Base-by-base conservation (phyloP, 2,888 invertebrate genomes). In the Drosophila cracens region DNA sequence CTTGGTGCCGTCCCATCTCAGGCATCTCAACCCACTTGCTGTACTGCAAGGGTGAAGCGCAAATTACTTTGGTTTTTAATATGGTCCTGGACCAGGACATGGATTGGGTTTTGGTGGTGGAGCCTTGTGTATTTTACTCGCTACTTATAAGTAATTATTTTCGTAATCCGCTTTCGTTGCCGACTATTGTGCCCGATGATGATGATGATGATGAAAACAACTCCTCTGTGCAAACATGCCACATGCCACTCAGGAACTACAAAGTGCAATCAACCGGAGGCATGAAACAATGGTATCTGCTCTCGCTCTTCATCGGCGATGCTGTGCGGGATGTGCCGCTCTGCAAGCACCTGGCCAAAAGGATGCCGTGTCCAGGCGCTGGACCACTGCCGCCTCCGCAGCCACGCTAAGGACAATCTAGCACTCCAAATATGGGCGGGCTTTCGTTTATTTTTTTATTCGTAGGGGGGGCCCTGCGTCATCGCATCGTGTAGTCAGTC, bases 231-330 rank as follows among this genome's bases (percentile, higher is more conserved):
- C 63, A 59, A 52, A 59, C 71, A 31, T 43, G 40, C 8, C 40
- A 33, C 49, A 49, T 67, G 69, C 43, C 67, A 79, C 75, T 66
- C 82, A 97, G 97, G 87, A 96, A 96, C 89, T 97, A 97, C 94
- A 96, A 96, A 93, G 94, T 95, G 62, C 96, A 96, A 57, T 95
- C 96, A 43, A 95, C 96, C 82, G 84, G 82, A 59, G 95, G 95
- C 83, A 95, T 95, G 91, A 96, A 97, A 93, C 96, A 97, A 94
- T 96, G 96, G 93, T 97, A 97, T 93, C 94, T 97, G 43, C 95
- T 97, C 77, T 97, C 97, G 91, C 96, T 97, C 74, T 97, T 97
- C 93, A 94, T 97, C 68, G 97, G 97, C 34, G 97, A 97, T 93
- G 97, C 97, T 90, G 95, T 97, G 71, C 96, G 96, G 25, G 97